Evolutionary conservation across 2,888 invertebrate species (phyloP).

Genomic region (Clivina fossor): DNA sequence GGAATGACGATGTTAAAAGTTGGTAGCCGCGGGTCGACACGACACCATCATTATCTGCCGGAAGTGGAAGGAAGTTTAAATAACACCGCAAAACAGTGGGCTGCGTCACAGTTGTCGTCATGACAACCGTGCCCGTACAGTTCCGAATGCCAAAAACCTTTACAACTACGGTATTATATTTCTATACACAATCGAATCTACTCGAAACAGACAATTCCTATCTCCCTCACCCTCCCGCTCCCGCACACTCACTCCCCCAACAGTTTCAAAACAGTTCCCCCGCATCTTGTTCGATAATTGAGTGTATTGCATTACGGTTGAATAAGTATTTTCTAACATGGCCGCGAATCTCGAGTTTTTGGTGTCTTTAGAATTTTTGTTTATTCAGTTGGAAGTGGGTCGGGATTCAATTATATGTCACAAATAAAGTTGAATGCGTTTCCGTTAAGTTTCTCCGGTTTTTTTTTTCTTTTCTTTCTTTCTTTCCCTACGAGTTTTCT

Average conservation of each 20-base stretch:
- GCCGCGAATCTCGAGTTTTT: slow-evolving; percentile 6
- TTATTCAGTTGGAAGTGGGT: slow-evolving; percentile 15
- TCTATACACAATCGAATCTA: slow-evolving; percentile 15
- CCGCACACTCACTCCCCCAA: too few relatives aligned
- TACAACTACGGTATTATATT: slow-evolving; percentile 13
- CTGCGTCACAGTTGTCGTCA: slow-evolving; percentile 12
- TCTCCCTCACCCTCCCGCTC: too few relatives aligned
- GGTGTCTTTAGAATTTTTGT: slow-evolving; percentile 15
- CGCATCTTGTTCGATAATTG: not conserved
- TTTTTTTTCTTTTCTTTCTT: too few relatives aligned
- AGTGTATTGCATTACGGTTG: slow-evolving; percentile 6
- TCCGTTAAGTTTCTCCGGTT: slow-evolving; percentile 8
- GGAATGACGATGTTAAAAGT: slow-evolving; percentile 20
- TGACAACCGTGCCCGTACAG: slow-evolving; percentile 6
- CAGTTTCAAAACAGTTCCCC: too few relatives aligned
- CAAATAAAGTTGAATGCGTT: slow-evolving; percentile 10
- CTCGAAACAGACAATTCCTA: too few relatives aligned
- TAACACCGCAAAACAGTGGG: slow-evolving; percentile 27
- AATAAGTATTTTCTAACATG: too few relatives aligned
- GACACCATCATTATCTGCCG: slow-evolving; percentile 31
- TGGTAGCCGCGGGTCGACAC: slow-evolving; percentile 21
- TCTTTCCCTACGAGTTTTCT: too few relatives aligned
- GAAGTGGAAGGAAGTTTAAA: slow-evolving; percentile 24
- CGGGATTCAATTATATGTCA: slow-evolving; percentile 14
- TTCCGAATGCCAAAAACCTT: too few relatives aligned